Evolutionary conservation across 2,888 invertebrate genomes (phyloP).

Genomic region (Aleiodes testaceus): DNA sequence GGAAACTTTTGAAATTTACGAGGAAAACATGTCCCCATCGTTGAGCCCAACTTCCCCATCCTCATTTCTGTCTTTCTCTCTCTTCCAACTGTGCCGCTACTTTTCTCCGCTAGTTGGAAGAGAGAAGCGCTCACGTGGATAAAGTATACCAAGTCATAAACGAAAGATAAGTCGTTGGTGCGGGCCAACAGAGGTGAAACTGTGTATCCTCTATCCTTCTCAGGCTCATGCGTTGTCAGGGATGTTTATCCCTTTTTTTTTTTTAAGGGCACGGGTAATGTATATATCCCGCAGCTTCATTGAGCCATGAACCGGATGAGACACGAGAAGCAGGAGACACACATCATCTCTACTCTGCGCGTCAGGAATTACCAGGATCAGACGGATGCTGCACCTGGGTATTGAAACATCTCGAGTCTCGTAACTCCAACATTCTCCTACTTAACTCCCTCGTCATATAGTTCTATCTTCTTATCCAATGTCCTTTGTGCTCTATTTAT

Average conservation of each 20-base stretch:
- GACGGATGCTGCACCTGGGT: constrained; percentile 14
- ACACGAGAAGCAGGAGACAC: neutral
- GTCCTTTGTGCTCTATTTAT: too few species aligned
- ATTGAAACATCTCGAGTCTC: neutral
- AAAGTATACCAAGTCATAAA: constrained; percentile 26
- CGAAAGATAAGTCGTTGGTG: constrained; percentile 24
- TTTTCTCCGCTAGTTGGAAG: constrained; percentile 24
- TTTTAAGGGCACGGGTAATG: neutral
- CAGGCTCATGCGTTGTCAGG: constrained; percentile 4
- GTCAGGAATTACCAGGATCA: constrained; percentile 18
- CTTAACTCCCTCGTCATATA: neutral
- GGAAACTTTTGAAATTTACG: constrained; percentile 63
- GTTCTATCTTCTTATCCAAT: neutral
- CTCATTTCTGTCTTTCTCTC: constrained; percentile 6
- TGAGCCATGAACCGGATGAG: neutral
- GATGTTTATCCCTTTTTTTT: neutral
- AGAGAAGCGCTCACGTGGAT: constrained; percentile 7
- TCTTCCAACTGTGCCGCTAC: neutral
- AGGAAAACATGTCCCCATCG: constrained; percentile 63
- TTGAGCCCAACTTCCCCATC: constrained; percentile 20
- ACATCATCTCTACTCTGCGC: constrained; percentile 7
- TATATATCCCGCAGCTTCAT: constrained; percentile 2
- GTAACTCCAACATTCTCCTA: neutral
- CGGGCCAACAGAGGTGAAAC: neutral
- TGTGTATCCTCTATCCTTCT: neutral